These are phyloP conservation scores for Morinoia aosen DNA, from an alignment of 2,888 invertebrate genomes.

Conservation along the genomic window DNA sequence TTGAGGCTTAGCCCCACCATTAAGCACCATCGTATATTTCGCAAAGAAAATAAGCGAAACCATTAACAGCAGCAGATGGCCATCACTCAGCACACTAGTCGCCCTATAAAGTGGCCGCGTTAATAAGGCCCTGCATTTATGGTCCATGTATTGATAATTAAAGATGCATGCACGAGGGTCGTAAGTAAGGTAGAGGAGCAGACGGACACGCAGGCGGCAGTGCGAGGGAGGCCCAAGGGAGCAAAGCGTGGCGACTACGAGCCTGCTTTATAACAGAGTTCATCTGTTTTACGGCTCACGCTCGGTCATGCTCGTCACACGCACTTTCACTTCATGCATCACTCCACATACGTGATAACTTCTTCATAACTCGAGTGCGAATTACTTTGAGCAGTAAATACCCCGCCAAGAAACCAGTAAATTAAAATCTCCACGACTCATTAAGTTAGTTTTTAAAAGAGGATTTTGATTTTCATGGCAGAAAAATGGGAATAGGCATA, in stretches of 20 bases:
- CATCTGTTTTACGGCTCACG: neutral
- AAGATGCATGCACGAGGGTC: neutral
- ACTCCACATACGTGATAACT: neutral
- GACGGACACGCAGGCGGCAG: neutral
- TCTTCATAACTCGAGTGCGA: neutral
- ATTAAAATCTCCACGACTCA: too few species aligned
- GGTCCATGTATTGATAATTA: conserved; percentile 3
- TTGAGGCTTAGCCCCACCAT: neutral
- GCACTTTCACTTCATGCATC: conserved; percentile 12
- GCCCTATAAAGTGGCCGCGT: neutral
- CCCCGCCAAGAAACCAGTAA: too few species aligned
- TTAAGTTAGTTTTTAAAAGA: too few species aligned
- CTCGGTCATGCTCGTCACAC: neutral
- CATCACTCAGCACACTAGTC: neutral
- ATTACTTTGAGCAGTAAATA: too few species aligned
- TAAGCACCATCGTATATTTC: neutral
- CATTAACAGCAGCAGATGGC: neutral
- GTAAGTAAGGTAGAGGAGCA: neutral
- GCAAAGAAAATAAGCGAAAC: neutral
- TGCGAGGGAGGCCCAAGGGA: neutral
- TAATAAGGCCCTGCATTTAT: conserved; percentile 9
- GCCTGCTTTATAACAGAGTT: conserved; percentile 3
- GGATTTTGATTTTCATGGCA: too few species aligned
- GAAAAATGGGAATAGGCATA: too few species aligned
- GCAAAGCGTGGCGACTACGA: neutral